Conservation (phyloP, 2,888 invertebrate species). For the Linnaemya tessellans region DNA sequence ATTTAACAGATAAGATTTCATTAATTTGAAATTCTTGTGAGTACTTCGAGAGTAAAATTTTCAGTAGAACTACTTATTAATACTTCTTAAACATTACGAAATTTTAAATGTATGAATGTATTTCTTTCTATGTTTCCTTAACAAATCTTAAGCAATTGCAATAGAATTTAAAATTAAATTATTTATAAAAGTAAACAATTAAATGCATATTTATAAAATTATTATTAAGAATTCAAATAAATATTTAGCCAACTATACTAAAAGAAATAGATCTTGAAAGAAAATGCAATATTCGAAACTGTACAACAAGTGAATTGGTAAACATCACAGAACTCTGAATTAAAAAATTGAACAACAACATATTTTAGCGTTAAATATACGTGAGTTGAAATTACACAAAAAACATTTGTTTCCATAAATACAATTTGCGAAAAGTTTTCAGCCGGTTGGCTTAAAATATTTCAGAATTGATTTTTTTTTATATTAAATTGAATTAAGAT, state of each 20-base stretch:
- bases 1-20: no score
- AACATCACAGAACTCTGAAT: conserved; percentile 13
- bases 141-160: conserved; percentile 39
- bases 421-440: no score
- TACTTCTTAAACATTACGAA: no score
- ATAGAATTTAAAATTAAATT: conserved; percentile 46
- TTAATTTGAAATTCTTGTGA: no score
- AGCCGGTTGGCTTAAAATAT: no score
- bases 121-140: conserved; percentile 9
- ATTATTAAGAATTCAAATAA: neutral
- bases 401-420: no score
- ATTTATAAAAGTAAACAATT: conserved; percentile 30
- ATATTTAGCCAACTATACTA: conserved; percentile 18
- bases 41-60: no score
- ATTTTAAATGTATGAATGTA: neutral
- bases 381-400: no score
- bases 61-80: no score
- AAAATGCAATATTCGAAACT: conserved; percentile 7
- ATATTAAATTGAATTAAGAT: no score
- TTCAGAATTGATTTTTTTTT: no score
- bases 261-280: conserved; percentile 18
- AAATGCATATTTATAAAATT: conserved; percentile 33
- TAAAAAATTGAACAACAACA: neutral
- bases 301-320: neutral
- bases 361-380: neutral